phyloP scores from a whole-genome alignment of 2,888 invertebrate species.

The Sacculina carcini region DNA sequence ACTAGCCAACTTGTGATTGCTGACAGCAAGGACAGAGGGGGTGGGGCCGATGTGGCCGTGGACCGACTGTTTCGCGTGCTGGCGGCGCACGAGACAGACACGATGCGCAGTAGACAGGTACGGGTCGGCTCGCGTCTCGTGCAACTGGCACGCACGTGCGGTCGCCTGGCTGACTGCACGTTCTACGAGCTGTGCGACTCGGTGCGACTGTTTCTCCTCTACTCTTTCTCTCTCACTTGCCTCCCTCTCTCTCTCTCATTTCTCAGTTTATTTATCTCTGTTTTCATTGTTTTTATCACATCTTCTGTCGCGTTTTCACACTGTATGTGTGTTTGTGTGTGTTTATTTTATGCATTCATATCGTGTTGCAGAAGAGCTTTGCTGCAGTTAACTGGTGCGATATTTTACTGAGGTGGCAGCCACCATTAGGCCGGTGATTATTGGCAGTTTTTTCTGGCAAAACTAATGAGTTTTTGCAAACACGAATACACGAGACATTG shows the following conservation, averaged over 20 bases:
- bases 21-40: constrained; percentile 34
- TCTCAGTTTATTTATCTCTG: no score
- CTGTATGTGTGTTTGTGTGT: neutral
- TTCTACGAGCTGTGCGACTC: constrained; percentile 76
- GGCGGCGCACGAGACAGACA: constrained; percentile 65
- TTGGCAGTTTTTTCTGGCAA: no score
- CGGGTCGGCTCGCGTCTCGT: constrained; percentile 73
- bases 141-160: constrained; percentile 64
- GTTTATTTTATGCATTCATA: neutral
- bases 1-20: no score
- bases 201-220: no score
- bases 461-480: no score
- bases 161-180: constrained; percentile 59
- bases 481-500: no score
- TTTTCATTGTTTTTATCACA: neutral
- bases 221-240: constrained; percentile 1
- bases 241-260: neutral
- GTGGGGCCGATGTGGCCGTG: constrained; percentile 33
- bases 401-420: no score
- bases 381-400: neutral
- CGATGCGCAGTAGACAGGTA: constrained; percentile 52
- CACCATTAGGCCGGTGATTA: no score
- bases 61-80: constrained; percentile 66
- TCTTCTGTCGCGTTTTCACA: neutral
- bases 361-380: neutral